Percentiles rank a stretch among this genome's conserved stretches.
phyloP scores from a whole-genome alignment of 2,797 vertebrate species.

The Sebastes steindachneri region DNA sequence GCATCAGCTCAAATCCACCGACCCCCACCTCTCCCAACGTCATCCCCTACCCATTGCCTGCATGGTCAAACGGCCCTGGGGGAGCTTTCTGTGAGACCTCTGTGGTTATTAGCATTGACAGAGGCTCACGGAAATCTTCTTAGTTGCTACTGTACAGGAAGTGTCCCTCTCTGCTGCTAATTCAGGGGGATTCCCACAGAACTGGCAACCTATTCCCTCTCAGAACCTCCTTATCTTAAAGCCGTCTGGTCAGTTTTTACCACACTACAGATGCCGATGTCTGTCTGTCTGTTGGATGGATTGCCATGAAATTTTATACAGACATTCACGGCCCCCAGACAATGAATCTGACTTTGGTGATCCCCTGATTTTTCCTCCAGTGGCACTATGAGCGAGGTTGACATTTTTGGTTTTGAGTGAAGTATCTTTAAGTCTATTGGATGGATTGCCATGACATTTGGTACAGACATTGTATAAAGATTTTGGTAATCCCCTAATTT shows the following conservation, averaged over 20 bases:
- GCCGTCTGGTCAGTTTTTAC: not conserved
- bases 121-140: slow-evolving; percentile 69
- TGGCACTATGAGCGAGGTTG: no score
- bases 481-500: not conserved
- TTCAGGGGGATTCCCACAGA: slow-evolving; percentile 46
- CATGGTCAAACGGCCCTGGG: slow-evolving; percentile 70
- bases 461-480: not conserved
- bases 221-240: slow-evolving; percentile 12
- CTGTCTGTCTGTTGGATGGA: not conserved
- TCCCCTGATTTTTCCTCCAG: not conserved
- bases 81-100: slow-evolving; percentile 62
- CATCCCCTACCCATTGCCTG: slow-evolving; percentile 69
- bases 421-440: not conserved
- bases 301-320: not conserved
- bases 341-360: not conserved
- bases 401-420: not conserved
- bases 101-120: slow-evolving; percentile 77
- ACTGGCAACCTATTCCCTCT: slow-evolving; percentile 10
- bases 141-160: slow-evolving; percentile 67
- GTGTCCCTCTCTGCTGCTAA: slow-evolving; percentile 43
- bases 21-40: slow-evolving; percentile 30
- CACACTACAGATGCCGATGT: not conserved
- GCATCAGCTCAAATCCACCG: slow-evolving; percentile 42
- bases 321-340: not conserved
- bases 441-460: not conserved